A percentile compares a stretch with the other conserved stretches of the same genome.
phyloP scores from a whole-genome alignment of 2,113 vertebrate species.

The Phoenicopterus ruber region DNA sequence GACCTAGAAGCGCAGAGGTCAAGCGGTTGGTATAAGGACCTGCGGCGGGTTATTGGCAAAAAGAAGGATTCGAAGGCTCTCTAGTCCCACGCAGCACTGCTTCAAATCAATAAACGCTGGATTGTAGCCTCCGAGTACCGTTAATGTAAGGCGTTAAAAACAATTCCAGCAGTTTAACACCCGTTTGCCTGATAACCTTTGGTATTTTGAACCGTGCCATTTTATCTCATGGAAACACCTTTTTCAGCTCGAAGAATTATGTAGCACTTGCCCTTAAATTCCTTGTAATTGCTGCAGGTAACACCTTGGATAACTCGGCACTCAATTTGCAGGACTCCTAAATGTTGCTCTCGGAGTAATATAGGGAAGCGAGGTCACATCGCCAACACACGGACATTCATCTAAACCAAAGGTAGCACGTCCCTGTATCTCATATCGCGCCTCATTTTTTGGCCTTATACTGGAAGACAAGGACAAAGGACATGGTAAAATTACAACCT shows the following conservation, averaged over 20 bases:
- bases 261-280: neutral
- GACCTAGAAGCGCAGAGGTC: neutral
- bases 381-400: rapidly evolving
- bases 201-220: neutral
- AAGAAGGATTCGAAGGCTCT: neutral
- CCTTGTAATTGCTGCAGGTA: neutral
- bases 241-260: constrained; percentile 8
- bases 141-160: neutral
- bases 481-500: neutral
- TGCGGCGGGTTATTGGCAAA: neutral
- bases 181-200: neutral
- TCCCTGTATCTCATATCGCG: neutral
- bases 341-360: neutral
- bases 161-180: neutral
- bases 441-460: neutral
- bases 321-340: neutral
- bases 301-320: neutral
- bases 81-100: neutral
- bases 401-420: neutral
- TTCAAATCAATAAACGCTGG: neutral
- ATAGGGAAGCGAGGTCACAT: neutral
- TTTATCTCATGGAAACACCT: neutral
- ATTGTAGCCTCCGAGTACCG: neutral
- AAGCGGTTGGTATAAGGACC: neutral
- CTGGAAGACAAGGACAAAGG: neutral